A percentile compares a stretch with the other conserved stretches of the same genome.
These are phyloP conservation scores for Poeciliopsis turneri DNA, from an alignment of 2,797 vertebrate species.

Conservation along the genomic window DNA sequence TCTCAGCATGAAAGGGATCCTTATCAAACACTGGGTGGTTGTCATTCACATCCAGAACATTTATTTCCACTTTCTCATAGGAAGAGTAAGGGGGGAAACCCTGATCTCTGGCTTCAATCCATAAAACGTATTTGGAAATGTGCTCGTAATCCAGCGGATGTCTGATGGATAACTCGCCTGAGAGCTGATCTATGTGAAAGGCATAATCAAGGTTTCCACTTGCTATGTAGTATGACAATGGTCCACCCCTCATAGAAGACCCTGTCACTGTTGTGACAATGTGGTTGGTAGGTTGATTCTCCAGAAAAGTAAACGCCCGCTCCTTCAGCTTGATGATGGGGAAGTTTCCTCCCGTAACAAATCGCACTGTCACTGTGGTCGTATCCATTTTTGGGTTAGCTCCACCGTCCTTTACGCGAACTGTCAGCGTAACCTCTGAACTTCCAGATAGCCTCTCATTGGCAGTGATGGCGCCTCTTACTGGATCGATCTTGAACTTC, in stretches of 20 bases:
- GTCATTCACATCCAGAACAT: constrained; percentile 92
- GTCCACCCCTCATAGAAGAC: constrained; percentile 88
- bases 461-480: constrained; percentile 92
- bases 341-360: constrained; percentile 90
- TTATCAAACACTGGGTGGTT: constrained; percentile 89
- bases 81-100: constrained; percentile 98
- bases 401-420: constrained; percentile 90
- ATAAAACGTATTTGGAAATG: constrained; percentile 92
- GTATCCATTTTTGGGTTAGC: constrained; percentile 87
- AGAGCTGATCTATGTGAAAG: constrained; percentile 93
- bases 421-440: constrained; percentile 92
- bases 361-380: constrained; percentile 96
- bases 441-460: constrained; percentile 82
- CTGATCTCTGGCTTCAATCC: constrained; percentile 94
- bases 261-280: constrained; percentile 87
- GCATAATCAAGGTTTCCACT: constrained; percentile 93
- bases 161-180: constrained; percentile 89
- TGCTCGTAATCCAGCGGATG: constrained; percentile 90
- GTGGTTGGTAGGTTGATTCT: constrained; percentile 89
- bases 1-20: constrained; percentile 89
- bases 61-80: constrained; percentile 91
- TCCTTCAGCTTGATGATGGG: constrained; percentile 88
- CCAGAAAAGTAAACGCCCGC: constrained; percentile 88
- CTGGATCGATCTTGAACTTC: constrained; percentile 93
- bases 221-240: constrained; percentile 93